Evolutionary conservation across 1,140 invertebrate genomes (phyloP).

Genomic region (Ooceraea biroi): DNA sequence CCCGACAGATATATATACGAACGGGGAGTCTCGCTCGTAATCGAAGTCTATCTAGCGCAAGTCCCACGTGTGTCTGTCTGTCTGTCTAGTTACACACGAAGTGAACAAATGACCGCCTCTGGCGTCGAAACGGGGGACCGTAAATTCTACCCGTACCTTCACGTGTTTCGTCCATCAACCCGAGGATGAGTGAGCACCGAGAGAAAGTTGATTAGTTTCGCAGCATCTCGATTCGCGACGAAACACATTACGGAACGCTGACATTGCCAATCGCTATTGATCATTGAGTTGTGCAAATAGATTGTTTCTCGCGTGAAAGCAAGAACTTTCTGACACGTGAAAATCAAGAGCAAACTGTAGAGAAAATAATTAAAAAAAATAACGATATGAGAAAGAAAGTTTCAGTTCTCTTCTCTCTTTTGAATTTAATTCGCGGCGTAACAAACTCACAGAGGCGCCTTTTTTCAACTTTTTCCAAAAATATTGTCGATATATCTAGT

Average conservation of each 20-base stretch:
- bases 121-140: constrained; percentile 32
- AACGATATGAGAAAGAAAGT: not conserved
- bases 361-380: not conserved
- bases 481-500: constrained; percentile 9
- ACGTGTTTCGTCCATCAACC: constrained; percentile 19
- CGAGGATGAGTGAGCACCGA: constrained; percentile 7
- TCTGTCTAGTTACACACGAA: constrained; percentile 43
- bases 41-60: constrained; percentile 61
- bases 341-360: not conserved
- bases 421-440: constrained; percentile 20
- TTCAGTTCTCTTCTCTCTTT: constrained; percentile 2
- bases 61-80: constrained; percentile 51
- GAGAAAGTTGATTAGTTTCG: constrained; percentile 21
- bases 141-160: constrained; percentile 57
- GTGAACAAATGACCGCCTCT: constrained; percentile 55
- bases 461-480: constrained; percentile 21
- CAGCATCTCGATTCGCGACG: not conserved
- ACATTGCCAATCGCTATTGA: not conserved
- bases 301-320: not conserved
- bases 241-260: not conserved
- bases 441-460: not conserved
- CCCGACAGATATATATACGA: constrained; percentile 11
- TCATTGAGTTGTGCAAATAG: not conserved
- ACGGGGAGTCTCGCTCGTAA: constrained; percentile 46
- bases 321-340: not conserved